A percentile compares a stretch with the other conserved stretches of the same genome.
Evolutionary conservation across 1,140 invertebrate genomes (phyloP).

Genomic region (Lethocerus indicus): DNA sequence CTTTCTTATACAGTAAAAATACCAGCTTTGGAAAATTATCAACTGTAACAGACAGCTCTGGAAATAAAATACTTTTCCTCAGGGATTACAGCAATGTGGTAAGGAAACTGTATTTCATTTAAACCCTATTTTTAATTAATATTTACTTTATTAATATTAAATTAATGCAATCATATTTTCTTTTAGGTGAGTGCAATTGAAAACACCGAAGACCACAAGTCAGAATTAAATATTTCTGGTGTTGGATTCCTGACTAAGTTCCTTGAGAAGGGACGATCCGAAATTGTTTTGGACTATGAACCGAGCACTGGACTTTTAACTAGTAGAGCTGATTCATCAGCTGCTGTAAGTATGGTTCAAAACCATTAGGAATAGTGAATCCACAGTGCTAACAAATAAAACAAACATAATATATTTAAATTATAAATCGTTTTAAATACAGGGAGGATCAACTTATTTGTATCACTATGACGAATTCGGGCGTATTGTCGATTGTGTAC

Average conservation of each 20-base stretch:
- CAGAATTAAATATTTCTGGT: conserved; percentile 71
- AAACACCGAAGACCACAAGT: conserved; percentile 84
- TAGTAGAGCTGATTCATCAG: conserved; percentile 39
- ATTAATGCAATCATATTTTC: neutral
- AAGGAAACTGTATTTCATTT: conserved; percentile 8
- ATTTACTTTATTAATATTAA: neutral
- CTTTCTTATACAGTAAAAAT: conserved; percentile 92
- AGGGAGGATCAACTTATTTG: conserved; percentile 71
- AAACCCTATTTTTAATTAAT: neutral
- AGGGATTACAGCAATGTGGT: conserved; percentile 78
- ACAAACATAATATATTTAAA: no score
- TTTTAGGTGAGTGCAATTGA: conserved; percentile 64
- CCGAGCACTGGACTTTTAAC: conserved; percentile 61
- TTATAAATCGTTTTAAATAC: no score
- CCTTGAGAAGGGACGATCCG: conserved; percentile 58
- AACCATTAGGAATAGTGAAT: no score
- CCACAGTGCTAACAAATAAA: no score
- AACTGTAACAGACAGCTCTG: conserved; percentile 79
- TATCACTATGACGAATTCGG: conserved; percentile 81
- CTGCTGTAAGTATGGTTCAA: conserved; percentile 33
- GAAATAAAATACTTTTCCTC: conserved; percentile 82
- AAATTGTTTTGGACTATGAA: conserved; percentile 73
- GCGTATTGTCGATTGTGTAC: conserved; percentile 60
- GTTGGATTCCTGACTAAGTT: conserved; percentile 70
- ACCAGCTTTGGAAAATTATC: conserved; percentile 88